Conservation (phyloP, 2,797 vertebrate genomes). For the Melanogrammus aeglefinus region DNA sequence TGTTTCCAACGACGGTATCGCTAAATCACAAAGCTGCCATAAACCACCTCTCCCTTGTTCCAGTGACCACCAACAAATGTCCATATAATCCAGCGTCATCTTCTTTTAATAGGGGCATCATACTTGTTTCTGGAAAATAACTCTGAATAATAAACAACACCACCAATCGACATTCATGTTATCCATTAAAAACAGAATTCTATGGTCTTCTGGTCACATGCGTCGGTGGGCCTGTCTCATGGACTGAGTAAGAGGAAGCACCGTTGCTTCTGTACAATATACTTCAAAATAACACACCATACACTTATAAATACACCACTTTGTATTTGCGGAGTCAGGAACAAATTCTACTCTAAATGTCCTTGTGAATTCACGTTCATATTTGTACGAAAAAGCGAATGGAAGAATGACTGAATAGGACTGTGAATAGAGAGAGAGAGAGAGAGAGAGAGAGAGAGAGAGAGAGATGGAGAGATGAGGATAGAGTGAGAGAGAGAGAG, state of each 20-base stretch:
- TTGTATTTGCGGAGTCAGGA: not conserved
- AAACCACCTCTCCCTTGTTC: not conserved
- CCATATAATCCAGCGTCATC: not conserved
- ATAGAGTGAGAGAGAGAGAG: not conserved
- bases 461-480: too few relatives aligned
- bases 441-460: not conserved
- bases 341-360: not conserved
- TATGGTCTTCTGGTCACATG: conserved; percentile 6
- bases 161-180: not conserved
- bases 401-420: conserved; percentile 33
- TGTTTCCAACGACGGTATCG: conserved; percentile 7
- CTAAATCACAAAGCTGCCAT: conserved; percentile 4
- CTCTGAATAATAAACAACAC: conserved; percentile 22
- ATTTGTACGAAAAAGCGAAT: conserved; percentile 16
- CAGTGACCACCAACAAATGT: not conserved
- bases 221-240: conserved; percentile 23
- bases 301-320: conserved; percentile 6
- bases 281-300: not conserved
- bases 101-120: conserved; percentile 14
- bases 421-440: conserved; percentile 15
- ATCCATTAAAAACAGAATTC: conserved; percentile 12
- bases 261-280: not conserved
- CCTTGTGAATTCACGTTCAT: not conserved
- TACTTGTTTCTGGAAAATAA: not conserved
- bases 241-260: conserved; percentile 7